phyloP scores from a whole-genome alignment of 2,113 vertebrate species.

The Corydoras sp. region DNA sequence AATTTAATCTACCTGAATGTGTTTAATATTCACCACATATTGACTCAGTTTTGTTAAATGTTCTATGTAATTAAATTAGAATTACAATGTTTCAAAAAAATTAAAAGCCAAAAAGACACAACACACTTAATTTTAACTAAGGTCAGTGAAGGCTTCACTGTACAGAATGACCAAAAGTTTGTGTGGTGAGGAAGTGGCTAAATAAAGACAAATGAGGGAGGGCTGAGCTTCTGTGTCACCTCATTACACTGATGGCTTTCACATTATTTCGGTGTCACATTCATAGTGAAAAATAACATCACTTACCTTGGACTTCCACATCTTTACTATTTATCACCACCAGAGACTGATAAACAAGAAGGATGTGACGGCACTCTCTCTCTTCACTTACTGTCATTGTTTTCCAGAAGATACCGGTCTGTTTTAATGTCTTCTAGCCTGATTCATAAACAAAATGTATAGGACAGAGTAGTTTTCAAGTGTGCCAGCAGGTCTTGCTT shows the following conservation, averaged over 20 bases:
- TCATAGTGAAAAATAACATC: slow-evolving; percentile 41
- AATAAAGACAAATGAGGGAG: slow-evolving; percentile 41
- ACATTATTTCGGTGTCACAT: slow-evolving; percentile 49
- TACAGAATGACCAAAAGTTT: not conserved
- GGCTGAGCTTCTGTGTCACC: slow-evolving; percentile 28
- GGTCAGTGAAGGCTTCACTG: not conserved
- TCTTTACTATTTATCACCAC: slow-evolving; percentile 26
- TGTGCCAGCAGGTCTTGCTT: not conserved
- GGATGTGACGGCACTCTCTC: not conserved
- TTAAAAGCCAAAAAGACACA: too few relatives aligned
- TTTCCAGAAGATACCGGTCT: not conserved
- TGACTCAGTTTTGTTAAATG: too few relatives aligned
- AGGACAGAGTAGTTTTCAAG: not conserved
- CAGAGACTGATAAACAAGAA: slow-evolving; percentile 12
- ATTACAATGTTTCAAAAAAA: too few relatives aligned
- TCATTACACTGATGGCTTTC: slow-evolving; percentile 52
- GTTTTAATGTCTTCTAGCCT: slow-evolving; percentile 1
- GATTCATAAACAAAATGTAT: not conserved
- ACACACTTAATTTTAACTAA: not conserved
- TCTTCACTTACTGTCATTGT: not conserved
- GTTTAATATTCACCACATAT: too few relatives aligned
- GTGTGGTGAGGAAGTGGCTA: slow-evolving; percentile 19
- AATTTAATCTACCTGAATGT: too few relatives aligned
- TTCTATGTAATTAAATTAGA: too few relatives aligned
- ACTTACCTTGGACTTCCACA: slow-evolving; percentile 37